phyloP scores from a whole-genome alignment of 1,140 invertebrate species.

The Leptonema lineaticorne region DNA sequence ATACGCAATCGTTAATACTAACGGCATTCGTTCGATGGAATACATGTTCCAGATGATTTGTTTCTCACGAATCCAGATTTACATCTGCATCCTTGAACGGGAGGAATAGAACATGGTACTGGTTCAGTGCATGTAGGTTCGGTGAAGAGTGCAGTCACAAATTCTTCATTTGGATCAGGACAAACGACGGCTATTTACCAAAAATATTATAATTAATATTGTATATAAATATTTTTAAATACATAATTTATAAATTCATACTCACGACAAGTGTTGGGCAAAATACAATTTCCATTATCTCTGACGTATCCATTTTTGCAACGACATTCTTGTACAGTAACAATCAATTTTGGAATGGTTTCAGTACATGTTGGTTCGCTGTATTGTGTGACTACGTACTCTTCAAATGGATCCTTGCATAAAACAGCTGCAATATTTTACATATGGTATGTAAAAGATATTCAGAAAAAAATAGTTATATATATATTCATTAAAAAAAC shows the following conservation, averaged over 20 bases:
- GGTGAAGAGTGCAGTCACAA: background rate
- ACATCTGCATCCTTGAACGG: slow-evolving; percentile 4
- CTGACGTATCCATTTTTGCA: slow-evolving; percentile 19
- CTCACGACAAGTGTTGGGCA: slow-evolving; percentile 9
- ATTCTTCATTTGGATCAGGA: slow-evolving; percentile 12
- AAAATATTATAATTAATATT: background rate
- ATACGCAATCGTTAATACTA: background rate
- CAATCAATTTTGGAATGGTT: background rate
- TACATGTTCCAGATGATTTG: background rate
- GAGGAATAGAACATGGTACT: background rate
- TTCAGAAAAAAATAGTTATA: background rate
- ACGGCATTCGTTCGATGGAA: background rate
- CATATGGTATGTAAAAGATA: background rate
- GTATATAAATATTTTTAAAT: background rate
- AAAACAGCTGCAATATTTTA: background rate
- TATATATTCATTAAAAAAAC: background rate
- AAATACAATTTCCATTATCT: slow-evolving; percentile 2
- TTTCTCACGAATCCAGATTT: slow-evolving; percentile 10
- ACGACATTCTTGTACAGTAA: slow-evolving; percentile 5
- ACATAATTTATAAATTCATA: background rate
- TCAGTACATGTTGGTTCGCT: slow-evolving; percentile 5
- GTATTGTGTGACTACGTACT: background rate
- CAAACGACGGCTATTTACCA: slow-evolving; percentile 4
- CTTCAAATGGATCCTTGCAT: slow-evolving; percentile 9
- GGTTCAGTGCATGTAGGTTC: slow-evolving; percentile 4